These are phyloP conservation scores for Chrysolina oricalcia DNA, from an alignment of 2,888 invertebrate genomes.

Conservation along the genomic window DNA sequence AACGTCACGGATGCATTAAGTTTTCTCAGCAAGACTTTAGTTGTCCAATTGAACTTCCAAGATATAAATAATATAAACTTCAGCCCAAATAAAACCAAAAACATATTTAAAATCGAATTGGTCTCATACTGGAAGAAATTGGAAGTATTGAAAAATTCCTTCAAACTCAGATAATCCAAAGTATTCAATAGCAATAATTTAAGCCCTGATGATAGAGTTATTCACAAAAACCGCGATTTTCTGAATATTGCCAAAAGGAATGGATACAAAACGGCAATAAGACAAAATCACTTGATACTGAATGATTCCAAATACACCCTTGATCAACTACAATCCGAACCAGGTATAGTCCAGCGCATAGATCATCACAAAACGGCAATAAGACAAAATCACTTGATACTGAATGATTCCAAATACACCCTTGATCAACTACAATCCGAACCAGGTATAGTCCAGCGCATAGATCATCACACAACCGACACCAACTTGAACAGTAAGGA, in stretches of 20 bases:
- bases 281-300: background rate
- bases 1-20: background rate
- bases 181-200: background rate
- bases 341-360: background rate
- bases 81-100: slow-evolving; percentile 11
- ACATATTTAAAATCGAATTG: background rate
- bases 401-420: slow-evolving; percentile 17
- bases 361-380: background rate
- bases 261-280: background rate
- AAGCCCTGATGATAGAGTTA: background rate
- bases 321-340: background rate
- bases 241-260: slow-evolving; percentile 11
- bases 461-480: background rate
- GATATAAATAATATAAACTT: slow-evolving; percentile 17
- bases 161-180: background rate
- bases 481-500: background rate
- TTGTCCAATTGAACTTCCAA: background rate
- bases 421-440: background rate
- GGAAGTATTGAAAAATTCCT: background rate
- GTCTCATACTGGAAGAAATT: background rate
- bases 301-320: slow-evolving; percentile 13
- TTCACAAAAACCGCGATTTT: background rate
- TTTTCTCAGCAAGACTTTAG: background rate
- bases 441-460: background rate
- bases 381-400: background rate